Base-by-base conservation (phyloP, 2,113 vertebrate genomes). In the Tupaia chinensis region DNA sequence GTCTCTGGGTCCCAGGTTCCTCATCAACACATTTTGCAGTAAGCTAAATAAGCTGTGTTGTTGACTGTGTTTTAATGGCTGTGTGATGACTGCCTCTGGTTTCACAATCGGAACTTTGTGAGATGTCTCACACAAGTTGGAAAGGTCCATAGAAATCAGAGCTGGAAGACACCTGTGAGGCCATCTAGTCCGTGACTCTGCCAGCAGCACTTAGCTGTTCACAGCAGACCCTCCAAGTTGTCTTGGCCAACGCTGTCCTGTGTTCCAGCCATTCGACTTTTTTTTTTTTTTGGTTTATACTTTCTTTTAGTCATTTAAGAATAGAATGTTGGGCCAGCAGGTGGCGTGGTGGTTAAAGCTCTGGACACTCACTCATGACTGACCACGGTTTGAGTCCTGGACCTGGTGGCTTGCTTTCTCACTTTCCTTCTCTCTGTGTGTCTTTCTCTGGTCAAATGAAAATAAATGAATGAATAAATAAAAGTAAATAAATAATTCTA, bases 301-400 rank as follows among this genome's bases (percentile, higher is more conserved):
- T 70, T 91, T 74, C 32, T 92, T 93, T 85, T 63, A 87, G 80
- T 89, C 23, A n/a, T 80, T 95, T 76, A 79, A 84, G n/a, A 94
- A 83, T 81, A 25, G 19, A 87, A 72, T 81, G n/a, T 61, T 44
- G 44, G 44, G 44, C 4, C 44, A 44, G 44, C 3, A 44, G 44
- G 44, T 44, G 44, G 44, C 44, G 44, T 44, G 5, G 44, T 44
- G 44, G 44, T 44, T 44, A 44, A 44, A 5, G 44, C 44, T 44
- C 44, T 44, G 44, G 44, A 44, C 44, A 44, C 44, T 44, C 44
- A 44, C 5, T 4, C 44, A 44, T 44, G 44, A 44, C 44, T 44
- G 44, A 44, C 44, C 44, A 44, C 44, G 44, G 44, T 44, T 44
- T 5, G 44, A 44, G 44, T 44, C 44, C 44, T 44, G 44, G 44